Evolutionary conservation across 1,140 invertebrate genomes (phyloP).

Genomic region (Nasonia vitripennis): DNA sequence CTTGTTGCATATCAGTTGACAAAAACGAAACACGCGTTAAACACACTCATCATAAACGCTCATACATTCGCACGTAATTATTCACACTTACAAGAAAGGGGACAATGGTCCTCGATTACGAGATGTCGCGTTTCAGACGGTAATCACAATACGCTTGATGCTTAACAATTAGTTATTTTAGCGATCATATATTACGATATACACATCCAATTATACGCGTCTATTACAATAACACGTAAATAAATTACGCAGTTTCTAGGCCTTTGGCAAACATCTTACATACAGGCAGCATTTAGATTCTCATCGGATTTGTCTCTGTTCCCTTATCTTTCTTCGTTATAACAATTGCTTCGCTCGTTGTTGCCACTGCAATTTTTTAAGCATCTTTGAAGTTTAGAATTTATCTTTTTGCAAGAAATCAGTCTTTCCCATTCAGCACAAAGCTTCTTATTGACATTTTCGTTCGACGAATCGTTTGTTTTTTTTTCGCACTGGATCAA

Average conservation of each 20-base stretch:
- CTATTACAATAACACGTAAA: slow-evolving; percentile 28
- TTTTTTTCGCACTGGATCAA: not conserved
- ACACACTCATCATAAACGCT: not conserved
- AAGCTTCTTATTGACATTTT: not conserved
- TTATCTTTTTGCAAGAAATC: slow-evolving; percentile 6
- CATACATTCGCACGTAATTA: not conserved
- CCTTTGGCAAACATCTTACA: slow-evolving; percentile 45
- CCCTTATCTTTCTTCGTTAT: not conserved
- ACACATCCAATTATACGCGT: slow-evolving; percentile 18
- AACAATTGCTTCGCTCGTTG: slow-evolving; percentile 22
- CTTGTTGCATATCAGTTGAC: slow-evolving; percentile 59
- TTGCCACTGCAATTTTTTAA: not conserved
- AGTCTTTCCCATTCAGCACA: not conserved
- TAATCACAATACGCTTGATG: slow-evolving; percentile 65
- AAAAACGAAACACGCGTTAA: slow-evolving; percentile 56
- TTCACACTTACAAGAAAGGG: slow-evolving; percentile 18
- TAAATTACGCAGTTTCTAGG: slow-evolving; percentile 27
- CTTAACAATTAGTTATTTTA: slow-evolving; percentile 43
- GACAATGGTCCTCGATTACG: slow-evolving; percentile 43
- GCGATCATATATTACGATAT: slow-evolving; percentile 34
- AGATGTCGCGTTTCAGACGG: slow-evolving; percentile 54
- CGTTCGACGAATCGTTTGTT: not conserved
- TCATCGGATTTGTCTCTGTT: not conserved
- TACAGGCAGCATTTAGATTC: slow-evolving; percentile 35
- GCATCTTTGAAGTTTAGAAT: not conserved